Conservation (phyloP, 1,140 invertebrate genomes). For the Drosophila truncata region DNA sequence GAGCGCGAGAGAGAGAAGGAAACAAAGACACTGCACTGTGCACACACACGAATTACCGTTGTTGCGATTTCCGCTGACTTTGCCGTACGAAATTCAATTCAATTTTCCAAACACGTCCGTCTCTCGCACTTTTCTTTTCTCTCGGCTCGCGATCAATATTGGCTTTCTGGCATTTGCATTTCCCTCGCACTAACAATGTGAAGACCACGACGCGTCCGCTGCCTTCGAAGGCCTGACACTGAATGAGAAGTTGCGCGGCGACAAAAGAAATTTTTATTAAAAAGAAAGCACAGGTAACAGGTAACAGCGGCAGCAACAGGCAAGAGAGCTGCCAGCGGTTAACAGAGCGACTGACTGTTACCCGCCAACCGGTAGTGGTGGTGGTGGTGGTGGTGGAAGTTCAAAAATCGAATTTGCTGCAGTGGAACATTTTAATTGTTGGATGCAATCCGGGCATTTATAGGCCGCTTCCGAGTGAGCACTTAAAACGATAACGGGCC, state of each 20-base stretch:
- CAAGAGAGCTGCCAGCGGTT: slow-evolving; percentile 39
- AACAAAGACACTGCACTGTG: slow-evolving; percentile 11
- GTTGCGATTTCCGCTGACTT: slow-evolving; percentile 70
- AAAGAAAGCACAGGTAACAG: slow-evolving; percentile 77
- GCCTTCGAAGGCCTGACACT: slow-evolving; percentile 75
- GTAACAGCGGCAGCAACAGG: slow-evolving; percentile 33
- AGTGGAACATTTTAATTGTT: slow-evolving; percentile 59
- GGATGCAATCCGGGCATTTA: slow-evolving; percentile 23
- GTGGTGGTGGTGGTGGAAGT: slow-evolving; percentile 29
- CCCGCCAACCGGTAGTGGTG: slow-evolving; percentile 6
- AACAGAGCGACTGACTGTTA: slow-evolving; percentile 31
- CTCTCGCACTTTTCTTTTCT: slow-evolving; percentile 68
- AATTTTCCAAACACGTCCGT: slow-evolving; percentile 69
- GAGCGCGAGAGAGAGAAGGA: slow-evolving; percentile 15
- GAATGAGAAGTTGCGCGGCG: slow-evolving; percentile 72
- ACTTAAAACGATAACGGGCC: slow-evolving; percentile 31
- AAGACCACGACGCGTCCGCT: slow-evolving; percentile 67
- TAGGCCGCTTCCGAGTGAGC: slow-evolving; percentile 29
- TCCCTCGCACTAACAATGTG: slow-evolving; percentile 41
- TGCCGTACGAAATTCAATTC: slow-evolving; percentile 70
- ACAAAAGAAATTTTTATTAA: slow-evolving; percentile 84
- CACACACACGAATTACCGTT: slow-evolving; percentile 71
- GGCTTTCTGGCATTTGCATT: slow-evolving; percentile 60
- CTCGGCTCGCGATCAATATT: slow-evolving; percentile 59
- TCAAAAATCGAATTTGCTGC: slow-evolving; percentile 41